Evolutionary conservation across 2,888 invertebrate genomes (phyloP), one percentile per base, ranked within the genome.

Genomic region (Drosophila algonquin): DNA sequence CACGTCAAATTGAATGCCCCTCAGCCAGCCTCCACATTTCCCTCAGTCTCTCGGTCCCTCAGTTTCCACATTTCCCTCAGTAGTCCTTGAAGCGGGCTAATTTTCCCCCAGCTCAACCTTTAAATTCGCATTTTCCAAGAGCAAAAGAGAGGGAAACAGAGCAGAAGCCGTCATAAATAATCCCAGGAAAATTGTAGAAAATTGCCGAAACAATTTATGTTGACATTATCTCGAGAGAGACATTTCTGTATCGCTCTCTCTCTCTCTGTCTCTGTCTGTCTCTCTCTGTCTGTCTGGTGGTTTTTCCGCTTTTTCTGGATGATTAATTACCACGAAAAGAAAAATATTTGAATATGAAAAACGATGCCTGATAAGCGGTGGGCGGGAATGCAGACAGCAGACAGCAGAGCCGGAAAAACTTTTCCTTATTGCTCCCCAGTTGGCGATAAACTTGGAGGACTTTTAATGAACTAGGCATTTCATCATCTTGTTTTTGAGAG

Each of bases 121-220:
- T 69, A 67, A 88, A 61, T 48, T 61, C 56, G 9, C 24, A 52
- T 64, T 63, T 50, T 63, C 21, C 35, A n/a, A 21, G 40, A 40
- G 27, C 30, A 52, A 14, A 55, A 18, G 30, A 30, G 30, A 44
- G 32, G 12, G 4, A 32, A 44, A 44, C 48, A 35, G 32, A 18
- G 7, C 14, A 50, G 47, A 80, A 81, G 79, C 69, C 83, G 72
- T 70, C 80, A 85, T 89, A 90, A 90, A 90, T 90, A 90, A 90
- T 87, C 81, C 83, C 81, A 54, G 80, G 80, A 84, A 90, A 90
- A 90, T 90, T 87, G 90, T 90, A 89, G 84, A 79, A 91, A 91
- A 91, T 91, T 91, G 90, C 90, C 89, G 86, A 91, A 91, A 89
- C 91, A 91, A 91, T 91, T 91, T 91, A 90, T 91, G 91, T 90